A percentile compares a stretch with the other conserved stretches of the same genome.
phyloP scores from a whole-genome alignment of 2,113 vertebrate species.

The Nothocercus nigrocapillus region DNA sequence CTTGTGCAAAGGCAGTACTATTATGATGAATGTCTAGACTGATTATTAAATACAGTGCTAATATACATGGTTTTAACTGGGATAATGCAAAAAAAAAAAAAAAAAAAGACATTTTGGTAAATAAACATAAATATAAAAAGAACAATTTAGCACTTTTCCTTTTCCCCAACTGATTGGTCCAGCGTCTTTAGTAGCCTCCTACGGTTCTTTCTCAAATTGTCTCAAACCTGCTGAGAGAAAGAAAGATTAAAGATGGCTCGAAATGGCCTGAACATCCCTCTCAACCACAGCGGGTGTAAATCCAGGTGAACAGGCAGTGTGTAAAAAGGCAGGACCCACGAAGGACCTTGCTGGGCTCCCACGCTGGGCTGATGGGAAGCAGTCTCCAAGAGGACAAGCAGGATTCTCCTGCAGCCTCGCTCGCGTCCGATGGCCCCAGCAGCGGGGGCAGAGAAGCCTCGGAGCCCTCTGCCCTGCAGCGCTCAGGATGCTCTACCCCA shows the following conservation, averaged over 20 bases:
- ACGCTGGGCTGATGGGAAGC: accelerated
- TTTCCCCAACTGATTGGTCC: constrained; percentile 73
- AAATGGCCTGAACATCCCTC: background rate
- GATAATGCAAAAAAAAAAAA: constrained; percentile 71
- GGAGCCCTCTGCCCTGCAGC: background rate
- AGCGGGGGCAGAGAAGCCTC: background rate
- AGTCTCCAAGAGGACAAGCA: background rate
- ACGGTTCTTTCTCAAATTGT: constrained; percentile 82
- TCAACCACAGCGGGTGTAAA: background rate
- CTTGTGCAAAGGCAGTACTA: constrained; percentile 89
- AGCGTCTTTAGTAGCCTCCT: constrained; percentile 72
- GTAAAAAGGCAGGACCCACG: background rate
- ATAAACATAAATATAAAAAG: constrained; percentile 88
- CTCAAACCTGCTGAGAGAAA: constrained; percentile 85
- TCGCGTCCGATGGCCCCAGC: accelerated
- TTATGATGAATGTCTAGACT: constrained; percentile 80
- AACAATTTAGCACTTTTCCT: constrained; percentile 82
- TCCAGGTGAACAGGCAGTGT: background rate
- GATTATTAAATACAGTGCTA: constrained; percentile 89
- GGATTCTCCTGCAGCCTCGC: background rate
- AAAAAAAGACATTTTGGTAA: constrained; percentile 78
- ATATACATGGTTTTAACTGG: constrained; percentile 86
- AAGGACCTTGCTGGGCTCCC: background rate
- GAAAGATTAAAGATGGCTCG: constrained; percentile 57
- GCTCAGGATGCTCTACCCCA: accelerated